Evolutionary conservation across 2,888 invertebrate species (phyloP).

Genomic region (Lochmaea capreae): DNA sequence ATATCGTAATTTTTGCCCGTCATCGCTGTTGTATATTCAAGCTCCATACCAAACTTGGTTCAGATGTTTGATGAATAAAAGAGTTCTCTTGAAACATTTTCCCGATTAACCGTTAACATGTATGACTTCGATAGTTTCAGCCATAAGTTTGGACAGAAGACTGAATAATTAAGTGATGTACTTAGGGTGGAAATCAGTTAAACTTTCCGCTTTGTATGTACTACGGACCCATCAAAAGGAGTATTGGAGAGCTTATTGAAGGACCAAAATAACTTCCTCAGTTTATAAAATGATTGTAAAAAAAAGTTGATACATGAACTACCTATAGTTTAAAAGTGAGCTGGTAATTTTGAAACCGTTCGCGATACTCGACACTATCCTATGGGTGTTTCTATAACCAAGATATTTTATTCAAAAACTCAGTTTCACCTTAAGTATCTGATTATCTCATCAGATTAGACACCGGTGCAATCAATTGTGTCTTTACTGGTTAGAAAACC

Average conservation of each 20-base stretch:
- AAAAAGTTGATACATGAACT: not conserved
- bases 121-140: constrained; percentile 21
- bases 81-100: not conserved
- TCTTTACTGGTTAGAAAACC: too few species aligned
- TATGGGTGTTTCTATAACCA: too few species aligned
- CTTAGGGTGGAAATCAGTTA: constrained; percentile 27
- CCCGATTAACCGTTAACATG: constrained; percentile 21
- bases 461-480: too few species aligned
- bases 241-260: not conserved
- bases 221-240: constrained; percentile 11
- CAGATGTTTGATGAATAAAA: not conserved
- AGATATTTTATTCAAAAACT: too few species aligned
- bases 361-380: too few species aligned
- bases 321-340: not conserved
- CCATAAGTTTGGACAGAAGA: constrained; percentile 17
- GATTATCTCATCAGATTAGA: too few species aligned
- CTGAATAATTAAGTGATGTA: constrained; percentile 28
- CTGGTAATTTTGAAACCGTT: too few species aligned
- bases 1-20: too few species aligned
- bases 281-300: not conserved
- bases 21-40: too few species aligned
- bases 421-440: too few species aligned
- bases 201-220: constrained; percentile 27
- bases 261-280: too few species aligned
- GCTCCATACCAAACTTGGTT: not conserved